Evolutionary conservation across 1,140 invertebrate species (phyloP).

Genomic region (Apocrypta bakeri): DNA sequence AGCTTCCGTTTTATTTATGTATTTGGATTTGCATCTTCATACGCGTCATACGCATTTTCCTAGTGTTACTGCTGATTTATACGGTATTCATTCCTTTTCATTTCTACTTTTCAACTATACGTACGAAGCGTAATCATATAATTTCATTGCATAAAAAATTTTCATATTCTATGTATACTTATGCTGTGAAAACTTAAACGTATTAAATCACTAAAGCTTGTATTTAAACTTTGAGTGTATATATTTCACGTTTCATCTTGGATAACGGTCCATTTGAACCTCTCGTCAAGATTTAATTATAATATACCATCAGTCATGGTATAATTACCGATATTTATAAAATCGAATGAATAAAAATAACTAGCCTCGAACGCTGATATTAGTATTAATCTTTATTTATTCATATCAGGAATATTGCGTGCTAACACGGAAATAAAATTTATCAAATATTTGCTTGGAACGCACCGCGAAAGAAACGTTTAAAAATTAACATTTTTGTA

Average conservation of each 20-base stretch:
- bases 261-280: no score
- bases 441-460: conserved; percentile 66
- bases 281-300: no score
- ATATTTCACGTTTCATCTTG: no score
- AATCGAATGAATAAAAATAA: neutral
- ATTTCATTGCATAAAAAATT: neutral
- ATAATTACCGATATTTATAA: no score
- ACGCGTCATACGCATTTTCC: neutral
- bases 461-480: conserved; percentile 70
- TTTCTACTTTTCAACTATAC: neutral
- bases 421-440: conserved; percentile 69
- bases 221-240: no score
- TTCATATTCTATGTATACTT: neutral
- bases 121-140: neutral
- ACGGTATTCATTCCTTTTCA: neutral
- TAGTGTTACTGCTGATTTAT: neutral
- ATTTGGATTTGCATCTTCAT: neutral
- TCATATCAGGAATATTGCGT: conserved; percentile 65
- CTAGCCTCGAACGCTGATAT: conserved; percentile 36
- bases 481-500: conserved; percentile 62
- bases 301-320: no score
- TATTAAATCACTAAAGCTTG: no score
- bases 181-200: no score
- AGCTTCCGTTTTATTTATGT: neutral
- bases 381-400: conserved; percentile 64